Conservation (phyloP, 1,140 invertebrate genomes). For the Drosophila asahinai region DNA sequence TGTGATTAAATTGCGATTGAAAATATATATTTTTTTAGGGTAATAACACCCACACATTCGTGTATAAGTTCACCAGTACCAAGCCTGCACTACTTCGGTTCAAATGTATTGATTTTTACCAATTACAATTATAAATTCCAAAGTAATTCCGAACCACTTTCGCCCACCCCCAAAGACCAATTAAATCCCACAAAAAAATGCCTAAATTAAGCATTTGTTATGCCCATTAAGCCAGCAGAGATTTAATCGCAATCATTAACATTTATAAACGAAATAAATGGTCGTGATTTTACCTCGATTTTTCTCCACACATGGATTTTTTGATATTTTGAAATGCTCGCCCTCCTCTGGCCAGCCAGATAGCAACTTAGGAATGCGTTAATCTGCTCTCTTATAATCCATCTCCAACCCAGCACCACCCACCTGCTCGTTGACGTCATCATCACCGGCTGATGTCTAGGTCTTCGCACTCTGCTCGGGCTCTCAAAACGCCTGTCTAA, state of each 20-base stretch:
- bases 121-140: neutral
- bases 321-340: neutral
- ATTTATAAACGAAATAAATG: conserved; percentile 7
- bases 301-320: neutral
- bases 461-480: conserved; percentile 36
- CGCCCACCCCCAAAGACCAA: too few species aligned
- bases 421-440: conserved; percentile 41
- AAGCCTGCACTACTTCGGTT: neutral
- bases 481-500: conserved; percentile 18
- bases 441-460: conserved; percentile 25
- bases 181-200: neutral
- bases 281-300: neutral
- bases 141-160: neutral
- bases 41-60: too few species aligned
- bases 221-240: conserved; percentile 1
- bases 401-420: conserved; percentile 18
- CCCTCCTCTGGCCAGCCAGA: neutral
- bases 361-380: conserved; percentile 8
- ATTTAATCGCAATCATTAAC: conserved; percentile 8
- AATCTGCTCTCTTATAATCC: conserved; percentile 23
- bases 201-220: conserved; percentile 6
- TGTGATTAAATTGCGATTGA: neutral
- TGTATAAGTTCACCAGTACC: neutral
- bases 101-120: conserved; percentile 2
- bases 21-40: too few species aligned